Conservation (phyloP, 2,113 vertebrate genomes). For the Globicephala melas region DNA sequence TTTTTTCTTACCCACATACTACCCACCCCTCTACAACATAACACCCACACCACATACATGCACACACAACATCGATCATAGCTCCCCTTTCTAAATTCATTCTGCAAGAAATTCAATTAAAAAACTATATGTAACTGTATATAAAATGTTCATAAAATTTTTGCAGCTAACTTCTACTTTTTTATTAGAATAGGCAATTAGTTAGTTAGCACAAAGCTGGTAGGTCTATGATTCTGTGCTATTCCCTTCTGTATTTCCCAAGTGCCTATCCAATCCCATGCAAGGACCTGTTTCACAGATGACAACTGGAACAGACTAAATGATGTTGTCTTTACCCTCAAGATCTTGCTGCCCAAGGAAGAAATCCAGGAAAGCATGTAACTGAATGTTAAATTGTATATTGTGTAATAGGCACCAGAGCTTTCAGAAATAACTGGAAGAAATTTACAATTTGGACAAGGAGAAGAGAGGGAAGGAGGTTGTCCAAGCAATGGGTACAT, state of each 20-base stretch:
- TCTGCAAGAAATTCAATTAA: neutral
- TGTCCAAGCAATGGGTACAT: fast-evolving
- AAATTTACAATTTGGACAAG: neutral
- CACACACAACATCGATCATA: neutral
- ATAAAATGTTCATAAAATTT: neutral
- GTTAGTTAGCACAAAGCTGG: neutral
- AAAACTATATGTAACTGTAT: neutral
- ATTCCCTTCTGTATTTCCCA: neutral
- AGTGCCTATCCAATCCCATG: neutral
- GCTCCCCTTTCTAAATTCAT: neutral
- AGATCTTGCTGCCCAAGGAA: neutral
- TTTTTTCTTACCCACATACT: neutral
- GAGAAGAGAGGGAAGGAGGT: neutral
- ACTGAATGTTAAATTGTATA: neutral
- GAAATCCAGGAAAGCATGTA: neutral
- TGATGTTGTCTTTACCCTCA: neutral
- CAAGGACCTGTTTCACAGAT: neutral
- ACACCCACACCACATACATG: neutral
- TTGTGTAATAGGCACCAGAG: neutral
- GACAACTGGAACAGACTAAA: neutral
- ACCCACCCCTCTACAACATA: neutral
- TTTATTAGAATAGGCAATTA: neutral
- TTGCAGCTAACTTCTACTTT: neutral
- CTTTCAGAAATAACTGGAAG: neutral
- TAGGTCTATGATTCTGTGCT: neutral